These are phyloP conservation scores for Tethea ocularis DNA, from an alignment of 2,888 invertebrate species.

Conservation along the genomic window DNA sequence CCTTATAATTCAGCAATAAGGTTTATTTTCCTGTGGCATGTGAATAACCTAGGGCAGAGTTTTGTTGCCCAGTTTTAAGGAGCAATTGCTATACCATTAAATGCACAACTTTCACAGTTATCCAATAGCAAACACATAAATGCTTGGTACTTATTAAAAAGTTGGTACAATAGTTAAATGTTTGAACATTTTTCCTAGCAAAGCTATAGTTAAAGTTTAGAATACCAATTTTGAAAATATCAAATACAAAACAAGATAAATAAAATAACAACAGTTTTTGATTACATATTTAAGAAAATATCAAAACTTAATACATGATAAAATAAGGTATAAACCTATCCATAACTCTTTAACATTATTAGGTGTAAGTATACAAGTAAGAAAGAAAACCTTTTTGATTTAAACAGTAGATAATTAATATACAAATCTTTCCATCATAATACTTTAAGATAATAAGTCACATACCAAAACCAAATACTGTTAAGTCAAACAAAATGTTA, in stretches of 20 bases:
- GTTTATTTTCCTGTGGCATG: too few relatives aligned
- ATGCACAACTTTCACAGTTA: not conserved
- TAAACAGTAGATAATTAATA: not conserved
- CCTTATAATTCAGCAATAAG: too few relatives aligned
- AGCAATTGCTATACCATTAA: not conserved
- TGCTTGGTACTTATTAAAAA: not conserved
- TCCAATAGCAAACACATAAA: not conserved
- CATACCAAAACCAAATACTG: slow-evolving; percentile 34
- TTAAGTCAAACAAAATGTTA: slow-evolving; percentile 19
- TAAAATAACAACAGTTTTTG: too few relatives aligned
- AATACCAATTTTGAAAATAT: not conserved
- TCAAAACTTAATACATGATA: too few relatives aligned
- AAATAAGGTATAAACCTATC: too few relatives aligned
- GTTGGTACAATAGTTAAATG: not conserved
- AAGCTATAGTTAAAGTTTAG: not conserved
- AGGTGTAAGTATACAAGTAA: not conserved
- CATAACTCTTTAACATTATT: not conserved
- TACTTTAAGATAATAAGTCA: slow-evolving; percentile 23
- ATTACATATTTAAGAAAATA: too few relatives aligned
- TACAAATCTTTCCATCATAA: not conserved
- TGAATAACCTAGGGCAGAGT: too few relatives aligned
- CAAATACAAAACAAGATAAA: not conserved
- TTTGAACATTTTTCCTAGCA: not conserved
- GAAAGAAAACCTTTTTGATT: too few relatives aligned
- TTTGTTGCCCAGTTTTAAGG: not conserved